Percentiles rank a stretch among this genome's conserved stretches.
Evolutionary conservation across 2,888 invertebrate species (phyloP).

Genomic region (Frankliniella intonsa): DNA sequence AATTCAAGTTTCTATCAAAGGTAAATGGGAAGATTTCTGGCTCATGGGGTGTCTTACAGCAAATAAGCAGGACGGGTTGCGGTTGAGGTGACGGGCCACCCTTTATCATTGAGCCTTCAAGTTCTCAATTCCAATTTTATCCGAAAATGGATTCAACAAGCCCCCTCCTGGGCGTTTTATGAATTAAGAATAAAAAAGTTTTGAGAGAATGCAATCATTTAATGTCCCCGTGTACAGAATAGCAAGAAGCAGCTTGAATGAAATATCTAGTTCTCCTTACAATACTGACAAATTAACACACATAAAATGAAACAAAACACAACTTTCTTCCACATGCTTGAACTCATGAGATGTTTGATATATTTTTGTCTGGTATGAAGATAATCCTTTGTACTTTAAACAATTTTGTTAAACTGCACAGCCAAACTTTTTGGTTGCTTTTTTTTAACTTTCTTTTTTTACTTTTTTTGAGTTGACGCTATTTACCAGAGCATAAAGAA

Average conservation of each 20-base stretch:
- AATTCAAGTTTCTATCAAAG: no score
- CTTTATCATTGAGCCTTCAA: no score
- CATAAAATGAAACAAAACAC: conserved; percentile 18
- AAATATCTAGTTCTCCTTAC: conserved; percentile 16
- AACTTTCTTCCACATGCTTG: conserved; percentile 14
- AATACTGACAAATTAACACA: conserved; percentile 23
- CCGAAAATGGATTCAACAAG: no score
- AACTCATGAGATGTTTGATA: conserved; percentile 8
- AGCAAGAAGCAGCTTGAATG: conserved; percentile 7
- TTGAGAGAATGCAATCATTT: conserved; percentile 22
- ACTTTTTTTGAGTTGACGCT: not conserved
- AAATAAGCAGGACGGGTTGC: no score
- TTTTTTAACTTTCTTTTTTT: not conserved
- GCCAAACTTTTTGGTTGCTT: not conserved
- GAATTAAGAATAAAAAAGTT: not conserved
- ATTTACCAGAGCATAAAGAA: not conserved
- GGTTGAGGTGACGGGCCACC: no score
- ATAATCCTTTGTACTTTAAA: not conserved
- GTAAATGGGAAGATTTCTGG: no score
- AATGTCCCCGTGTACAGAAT: conserved; percentile 26
- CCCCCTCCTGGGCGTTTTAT: not conserved
- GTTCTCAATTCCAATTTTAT: no score
- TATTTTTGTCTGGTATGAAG: not conserved
- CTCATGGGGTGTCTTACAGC: no score
- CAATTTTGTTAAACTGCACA: conserved; percentile 4